Evolutionary conservation across 1,140 invertebrate species (phyloP), one percentile per base, ranked within the genome.

Genomic region (Meteorus sp.): DNA sequence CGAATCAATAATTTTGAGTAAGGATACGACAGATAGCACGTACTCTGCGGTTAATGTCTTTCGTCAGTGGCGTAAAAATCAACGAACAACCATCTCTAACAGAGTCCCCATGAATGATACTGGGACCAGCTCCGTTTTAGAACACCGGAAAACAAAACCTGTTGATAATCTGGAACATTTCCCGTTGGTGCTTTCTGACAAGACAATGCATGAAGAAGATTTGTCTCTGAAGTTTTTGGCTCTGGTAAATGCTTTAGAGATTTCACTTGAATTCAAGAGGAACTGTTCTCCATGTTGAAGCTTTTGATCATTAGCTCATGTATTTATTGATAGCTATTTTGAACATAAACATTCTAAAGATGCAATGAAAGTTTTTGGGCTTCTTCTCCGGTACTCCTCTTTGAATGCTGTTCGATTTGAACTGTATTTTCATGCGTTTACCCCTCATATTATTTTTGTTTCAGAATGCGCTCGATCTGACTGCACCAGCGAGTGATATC

Each of bases 391-490:
- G 37, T 5, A 9, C 5, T 52, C 22, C 22, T 9, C 13, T 35
- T 53, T 39, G 2, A 23, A 15, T 45, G 1, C 15, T 1, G 11
- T n/a, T 1, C 22, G 13, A 8, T 45, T 2, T 45, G n/a, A 45
- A 1, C 2, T 50, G 2, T 15, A 37, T 13, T n/a, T 3, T 25
- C 29, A 54, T n/a, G 8, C 6, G 19, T 27, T 17, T 9, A 53
- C 19, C 17, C 4, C 8, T 2, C 48, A 5, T 7, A 47, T 19
- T 33, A 15, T 50, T 11, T 63, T 69, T 65, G 76, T 71, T 88
- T 88, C 81, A 95, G 93, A 95, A 96, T 80, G 93, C 95, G 37
- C 82, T 97, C 64, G 94, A 97, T 71, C 80, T 97, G 61, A 93
- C 92, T 53, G 92, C 91, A 5, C 93, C 95, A 31, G 94, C 94